These are phyloP conservation scores for Tragelaphus oryx DNA, from an alignment of 2,797 vertebrate species.

Conservation along the genomic window DNA sequence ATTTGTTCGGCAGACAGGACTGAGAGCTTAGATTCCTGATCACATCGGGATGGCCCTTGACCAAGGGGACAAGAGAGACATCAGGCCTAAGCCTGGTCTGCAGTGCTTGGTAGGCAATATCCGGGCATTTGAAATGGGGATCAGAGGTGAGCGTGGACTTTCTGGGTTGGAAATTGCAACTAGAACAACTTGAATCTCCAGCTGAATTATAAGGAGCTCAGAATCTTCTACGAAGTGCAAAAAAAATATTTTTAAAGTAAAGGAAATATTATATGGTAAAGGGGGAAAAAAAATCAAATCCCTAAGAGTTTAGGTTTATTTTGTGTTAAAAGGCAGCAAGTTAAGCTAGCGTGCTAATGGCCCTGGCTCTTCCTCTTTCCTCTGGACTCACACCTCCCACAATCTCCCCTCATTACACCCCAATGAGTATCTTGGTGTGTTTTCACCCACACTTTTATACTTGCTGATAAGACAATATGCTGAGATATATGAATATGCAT, in stretches of 20 bases:
- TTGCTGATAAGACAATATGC: background rate
- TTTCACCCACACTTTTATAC: background rate
- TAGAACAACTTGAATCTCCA: background rate
- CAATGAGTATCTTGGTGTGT: background rate
- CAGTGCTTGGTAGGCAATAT: background rate
- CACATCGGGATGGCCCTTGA: background rate
- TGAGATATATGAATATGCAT: background rate
- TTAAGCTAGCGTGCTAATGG: background rate
- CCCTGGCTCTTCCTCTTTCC: background rate
- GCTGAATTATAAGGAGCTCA: background rate
- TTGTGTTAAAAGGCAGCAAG: background rate
- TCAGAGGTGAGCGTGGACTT: background rate
- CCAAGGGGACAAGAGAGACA: accelerated
- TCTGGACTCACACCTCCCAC: background rate
- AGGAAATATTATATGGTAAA: background rate
- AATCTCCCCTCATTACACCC: background rate
- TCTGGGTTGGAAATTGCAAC: background rate
- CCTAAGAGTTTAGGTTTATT: background rate
- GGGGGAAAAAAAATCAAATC: background rate
- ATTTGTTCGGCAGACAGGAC: background rate
- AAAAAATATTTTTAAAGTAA: background rate
- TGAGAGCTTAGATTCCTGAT: background rate
- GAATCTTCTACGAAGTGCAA: background rate
- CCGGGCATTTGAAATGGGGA: background rate
- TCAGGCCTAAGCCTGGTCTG: background rate